Base-by-base conservation (phyloP, 2,888 invertebrate genomes). In the Drosophila parthenogenetica region DNA sequence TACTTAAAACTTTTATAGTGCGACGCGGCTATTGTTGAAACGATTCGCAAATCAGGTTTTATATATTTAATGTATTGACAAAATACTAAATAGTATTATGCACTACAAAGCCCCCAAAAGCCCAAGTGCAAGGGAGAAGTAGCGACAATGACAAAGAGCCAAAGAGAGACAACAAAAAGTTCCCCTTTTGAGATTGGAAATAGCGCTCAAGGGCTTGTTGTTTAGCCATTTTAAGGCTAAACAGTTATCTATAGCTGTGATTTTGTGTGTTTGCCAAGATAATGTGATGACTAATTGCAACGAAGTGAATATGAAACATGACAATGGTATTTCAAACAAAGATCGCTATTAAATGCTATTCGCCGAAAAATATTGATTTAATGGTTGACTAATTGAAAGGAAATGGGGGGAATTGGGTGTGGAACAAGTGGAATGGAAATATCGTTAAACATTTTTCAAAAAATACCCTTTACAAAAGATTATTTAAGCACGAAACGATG, bases 1-100 rank as follows among this genome's bases (percentile, higher is more conserved):
- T 35, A 49, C 35, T 35, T 49, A 49, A 13, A 13, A 13, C 8
- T 35, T 32, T 49, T 49, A 32, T 32, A 32, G 7, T 19, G 25
- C 37, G 3, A 48, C 37, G 37, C 16, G 46, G 11, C 25, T 55
- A 58, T 66, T 62, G 54, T 50, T 55, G 7, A 35, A 49, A 49
- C 54, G 43, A 54, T 54, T 61, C 22, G 49, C 54, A 35, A 66
- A 66, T 43, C 66, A 29, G 55, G 63, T 63, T 66, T 66, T 55
- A 13, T 11, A 53, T 53, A 46, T 55, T 22, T 48, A 11, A 11
- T 40, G 5, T 22, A 22, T 42, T 42, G 29, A 54, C 14, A 40
- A 40, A 16, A 51, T 19, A 14, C 14, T 10, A 35, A n/a, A 19
- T 3, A 19, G 8, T 29, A 29, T 29, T 29, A 29, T 22, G 22